These are phyloP conservation scores for Vireo altiloquus DNA, from an alignment of 2,113 vertebrate species.

Conservation along the genomic window DNA sequence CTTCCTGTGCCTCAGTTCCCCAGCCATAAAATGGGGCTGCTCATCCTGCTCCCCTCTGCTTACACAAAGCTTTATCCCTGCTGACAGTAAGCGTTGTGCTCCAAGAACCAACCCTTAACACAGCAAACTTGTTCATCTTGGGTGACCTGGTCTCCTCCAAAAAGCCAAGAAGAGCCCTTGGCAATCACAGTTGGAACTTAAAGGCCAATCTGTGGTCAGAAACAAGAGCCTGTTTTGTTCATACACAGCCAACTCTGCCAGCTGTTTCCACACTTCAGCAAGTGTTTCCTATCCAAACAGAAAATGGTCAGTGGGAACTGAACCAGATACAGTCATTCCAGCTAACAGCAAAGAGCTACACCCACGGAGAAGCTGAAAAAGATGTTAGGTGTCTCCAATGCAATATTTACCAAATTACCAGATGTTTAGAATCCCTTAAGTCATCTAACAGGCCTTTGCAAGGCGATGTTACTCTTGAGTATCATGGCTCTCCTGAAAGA, in stretches of 20 bases:
- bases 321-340: not conserved
- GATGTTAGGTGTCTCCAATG: conserved; percentile 17
- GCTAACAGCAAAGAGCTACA: not conserved
- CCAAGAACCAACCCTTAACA: not conserved
- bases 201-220: conserved; percentile 27
- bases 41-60: not conserved
- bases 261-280: conserved; percentile 35
- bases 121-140: not conserved
- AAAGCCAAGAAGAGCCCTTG: not conserved
- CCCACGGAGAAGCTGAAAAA: conserved; percentile 11
- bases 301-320: not conserved
- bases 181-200: not conserved
- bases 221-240: not conserved
- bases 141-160: not conserved
- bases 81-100: not conserved
- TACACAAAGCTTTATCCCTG: not conserved
- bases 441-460: conserved; percentile 30
- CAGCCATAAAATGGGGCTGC: not conserved
- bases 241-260: conserved; percentile 3
- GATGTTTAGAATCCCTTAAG: conserved; percentile 38
- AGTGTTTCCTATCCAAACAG: conserved; percentile 19
- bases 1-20: not conserved
- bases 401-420: conserved; percentile 26
- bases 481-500: conserved; percentile 31
- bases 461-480: not conserved